Base-by-base conservation (phyloP, 1,140 invertebrate genomes). In the Yoshiicerus persimilis region DNA sequence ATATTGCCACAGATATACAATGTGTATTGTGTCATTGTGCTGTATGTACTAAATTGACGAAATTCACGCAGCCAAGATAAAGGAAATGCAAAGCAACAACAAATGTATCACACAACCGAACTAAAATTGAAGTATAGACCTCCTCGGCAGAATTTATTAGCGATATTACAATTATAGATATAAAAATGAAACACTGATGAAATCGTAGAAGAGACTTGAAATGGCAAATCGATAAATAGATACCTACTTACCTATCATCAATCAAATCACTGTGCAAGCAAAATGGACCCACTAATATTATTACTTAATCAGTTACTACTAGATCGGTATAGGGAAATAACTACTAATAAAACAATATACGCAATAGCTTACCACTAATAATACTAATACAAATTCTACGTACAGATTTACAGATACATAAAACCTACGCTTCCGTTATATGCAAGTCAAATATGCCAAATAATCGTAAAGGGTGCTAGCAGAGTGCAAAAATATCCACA, bases 391-490 rank as follows among this genome's bases (percentile, higher is more conserved):
- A 70, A 27, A 27, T 70, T 30, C 66, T 27, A 66, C 62, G n/a
- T 8, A 66, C 64, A 25, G 11, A 32, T 70, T 16, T 30, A 70
- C 25, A 27, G 25, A 70, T 70, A 70, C 13, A 30, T 32, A 80
- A 8, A 80, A 34, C 30, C 75, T 80, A 80, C 75, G 75, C 75
- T 80, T 80, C 75, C 75, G 75, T 36, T 36, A 38, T 36, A 80
- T 80, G 75, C 75, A 80, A 80, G 32, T 80, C 30, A 80, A 80
- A 80, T 32, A 80, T 80, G 75, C 75, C 75, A 80, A 80, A 80
- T 70, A 80, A 80, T 80, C 75, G 75, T 80, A 80, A 80, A 80
- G 75, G 75, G 75, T 80, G 75, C 75, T 80, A 80, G 75, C 75
- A 80, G 75, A 80, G 75, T 80, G 75, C 75, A 80, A 80, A 80